Percentiles rank a stretch among this genome's conserved stretches.
phyloP scores from a whole-genome alignment of 2,113 vertebrate species.

The Pyrgilauda ruficollis region DNA sequence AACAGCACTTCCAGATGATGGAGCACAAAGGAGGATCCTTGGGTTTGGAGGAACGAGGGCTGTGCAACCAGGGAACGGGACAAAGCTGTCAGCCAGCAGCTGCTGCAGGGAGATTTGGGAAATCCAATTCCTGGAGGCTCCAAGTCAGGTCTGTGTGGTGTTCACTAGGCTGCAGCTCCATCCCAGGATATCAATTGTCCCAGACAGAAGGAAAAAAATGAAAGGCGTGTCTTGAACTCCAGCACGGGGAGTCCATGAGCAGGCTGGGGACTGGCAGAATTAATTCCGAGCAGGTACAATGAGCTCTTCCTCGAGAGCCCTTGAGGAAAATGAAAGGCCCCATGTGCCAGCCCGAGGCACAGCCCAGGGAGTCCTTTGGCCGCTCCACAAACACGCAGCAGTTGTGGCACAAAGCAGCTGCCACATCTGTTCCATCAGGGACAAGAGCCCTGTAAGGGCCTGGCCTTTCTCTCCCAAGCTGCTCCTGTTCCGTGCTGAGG shows the following conservation, averaged over 20 bases:
- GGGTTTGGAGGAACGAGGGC: background rate
- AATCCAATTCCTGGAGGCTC: background rate
- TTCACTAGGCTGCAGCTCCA: background rate
- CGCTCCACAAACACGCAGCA: background rate
- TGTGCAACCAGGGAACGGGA: background rate
- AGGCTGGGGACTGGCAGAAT: background rate
- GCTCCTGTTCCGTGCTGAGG: background rate
- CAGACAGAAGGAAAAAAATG: background rate
- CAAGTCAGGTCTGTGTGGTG: background rate
- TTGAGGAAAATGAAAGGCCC: conserved; percentile 38
- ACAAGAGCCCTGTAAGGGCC: background rate
- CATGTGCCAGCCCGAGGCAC: background rate
- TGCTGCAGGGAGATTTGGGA: background rate
- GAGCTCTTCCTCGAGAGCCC: conserved; percentile 24
- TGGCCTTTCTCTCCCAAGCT: background rate
- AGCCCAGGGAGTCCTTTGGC: background rate
- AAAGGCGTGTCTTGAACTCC: background rate
- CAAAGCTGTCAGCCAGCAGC: background rate
- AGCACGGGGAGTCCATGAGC: background rate
- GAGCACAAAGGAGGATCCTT: background rate
- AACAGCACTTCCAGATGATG: background rate
- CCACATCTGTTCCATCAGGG: conserved; percentile 25
- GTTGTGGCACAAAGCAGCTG: background rate
- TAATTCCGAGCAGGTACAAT: conserved; percentile 15
- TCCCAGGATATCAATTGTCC: background rate